Evolutionary conservation across 2,888 invertebrate species (phyloP), one percentile per base, ranked within the genome.

Genomic region (Agonum fuliginosum): DNA sequence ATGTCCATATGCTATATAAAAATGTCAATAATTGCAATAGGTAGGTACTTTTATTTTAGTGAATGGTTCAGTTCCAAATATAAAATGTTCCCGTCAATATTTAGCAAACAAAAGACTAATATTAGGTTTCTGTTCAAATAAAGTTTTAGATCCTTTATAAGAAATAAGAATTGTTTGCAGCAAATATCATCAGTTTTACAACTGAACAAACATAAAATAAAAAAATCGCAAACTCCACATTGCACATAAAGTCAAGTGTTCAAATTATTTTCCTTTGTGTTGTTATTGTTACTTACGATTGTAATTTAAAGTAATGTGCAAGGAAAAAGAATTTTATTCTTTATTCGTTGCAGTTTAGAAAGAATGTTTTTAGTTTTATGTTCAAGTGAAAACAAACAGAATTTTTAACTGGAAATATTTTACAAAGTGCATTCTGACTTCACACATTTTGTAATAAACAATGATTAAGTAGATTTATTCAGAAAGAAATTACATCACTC

Each of bases 101-200:
- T n/a, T n/a, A n/a, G n/a, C n/a, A n/a, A n/a, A n/a, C 20, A 17
- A 17, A 20, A 54, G 54, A 54, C 22, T 54, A 54, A 54, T 54
- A 54, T 54, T 24, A n/a, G 19, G 54, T 22, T 37, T 24, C 24
- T 54, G 54, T 54, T 54, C 54, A 24, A 54, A 54, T 54, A 54
- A 54, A 54, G 54, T 54, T 54, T 54, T 12, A 54, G 54, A 54
- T n/a, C 48, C 8, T 17, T 20, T 48, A 5, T 48, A 48, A 48
- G 48, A 48, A 43, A 48, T 20, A 24, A n/a, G n/a, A n/a, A 24
- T 54, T 54, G 22, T 22, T 24, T 22, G 24, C 22, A 22, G 54
- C 54, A 54, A 54, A 54, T 54, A 54, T 54, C 54, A 54, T 54
- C 24, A 22, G 22, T 54, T 54, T 54, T 54, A 54, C 20, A 54